A percentile compares a stretch with the other conserved stretches of the same genome.
phyloP scores from a whole-genome alignment of 1,140 invertebrate species.

The Bombus waltoni region DNA sequence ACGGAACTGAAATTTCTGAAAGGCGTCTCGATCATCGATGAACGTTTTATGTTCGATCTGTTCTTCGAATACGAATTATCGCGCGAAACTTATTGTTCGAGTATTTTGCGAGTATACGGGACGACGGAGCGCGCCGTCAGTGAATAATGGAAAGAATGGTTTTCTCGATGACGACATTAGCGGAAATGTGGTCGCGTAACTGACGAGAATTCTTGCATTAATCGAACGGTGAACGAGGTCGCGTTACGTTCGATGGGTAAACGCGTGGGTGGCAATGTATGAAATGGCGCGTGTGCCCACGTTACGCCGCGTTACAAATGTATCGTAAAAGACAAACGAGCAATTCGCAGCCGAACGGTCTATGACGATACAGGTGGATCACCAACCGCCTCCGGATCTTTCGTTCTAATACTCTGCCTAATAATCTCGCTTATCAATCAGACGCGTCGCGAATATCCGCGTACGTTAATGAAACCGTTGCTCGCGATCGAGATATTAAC shows the following conservation, averaged over 20 bases:
- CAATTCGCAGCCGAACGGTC: conserved; percentile 2
- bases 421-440: neutral
- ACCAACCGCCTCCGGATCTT: no score
- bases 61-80: no score
- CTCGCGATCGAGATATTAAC: neutral
- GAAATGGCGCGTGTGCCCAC: conserved; percentile 44
- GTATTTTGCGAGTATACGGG: no score
- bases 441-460: neutral
- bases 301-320: conserved; percentile 30
- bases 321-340: conserved; percentile 21
- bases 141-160: neutral
- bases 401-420: neutral
- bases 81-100: no score
- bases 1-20: no score
- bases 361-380: conserved; percentile 22
- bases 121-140: no score
- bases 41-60: neutral
- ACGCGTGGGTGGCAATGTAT: conserved; percentile 44
- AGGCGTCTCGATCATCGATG: neutral
- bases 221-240: conserved; percentile 48
- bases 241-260: conserved; percentile 15
- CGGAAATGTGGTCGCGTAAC: conserved; percentile 28
- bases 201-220: conserved; percentile 26
- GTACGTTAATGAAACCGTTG: neutral
- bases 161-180: conserved; percentile 22